A percentile compares a stretch with the other conserved stretches of the same genome.
These are phyloP conservation scores for Pogonognathellus flavescens DNA, from an alignment of 1,140 invertebrate species.

Conservation along the genomic window DNA sequence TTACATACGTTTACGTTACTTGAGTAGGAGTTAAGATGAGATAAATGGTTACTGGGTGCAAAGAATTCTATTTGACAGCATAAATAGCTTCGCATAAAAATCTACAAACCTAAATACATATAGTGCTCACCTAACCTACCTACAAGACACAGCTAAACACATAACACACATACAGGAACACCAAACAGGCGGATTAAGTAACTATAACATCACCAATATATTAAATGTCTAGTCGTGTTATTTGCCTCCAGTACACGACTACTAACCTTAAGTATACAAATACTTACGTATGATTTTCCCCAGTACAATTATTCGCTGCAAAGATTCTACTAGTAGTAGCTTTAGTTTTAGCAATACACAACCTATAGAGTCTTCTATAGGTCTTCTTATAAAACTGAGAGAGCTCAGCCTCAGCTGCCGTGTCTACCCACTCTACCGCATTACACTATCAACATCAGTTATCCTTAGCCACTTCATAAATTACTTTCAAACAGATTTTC, in stretches of 20 bases:
- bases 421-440: neutral
- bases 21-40: constrained; percentile 2
- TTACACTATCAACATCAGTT: neutral
- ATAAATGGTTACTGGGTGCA: neutral
- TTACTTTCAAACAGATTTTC: constrained; percentile 3
- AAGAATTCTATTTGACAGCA: neutral
- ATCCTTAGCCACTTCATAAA: constrained; percentile 27
- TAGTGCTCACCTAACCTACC: neutral
- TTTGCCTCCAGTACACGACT: too few relatives aligned
- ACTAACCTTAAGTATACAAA: too few relatives aligned
- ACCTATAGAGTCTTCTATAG: neutral
- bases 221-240: too few relatives aligned
- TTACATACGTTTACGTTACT: neutral
- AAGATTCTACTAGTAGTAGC: neutral
- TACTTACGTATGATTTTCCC: too few relatives aligned
- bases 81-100: neutral
- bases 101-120: neutral
- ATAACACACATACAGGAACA: too few relatives aligned
- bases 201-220: too few relatives aligned
- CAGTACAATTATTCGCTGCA: too few relatives aligned
- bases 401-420: neutral
- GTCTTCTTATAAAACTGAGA: neutral
- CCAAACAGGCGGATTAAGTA: too few relatives aligned
- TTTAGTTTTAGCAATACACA: too few relatives aligned
- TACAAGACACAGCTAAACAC: too few relatives aligned